Percentiles rank a stretch among this genome's conserved stretches.
Evolutionary conservation across 2,797 vertebrate species (phyloP).

Genomic region (Micromesistius poutassou): DNA sequence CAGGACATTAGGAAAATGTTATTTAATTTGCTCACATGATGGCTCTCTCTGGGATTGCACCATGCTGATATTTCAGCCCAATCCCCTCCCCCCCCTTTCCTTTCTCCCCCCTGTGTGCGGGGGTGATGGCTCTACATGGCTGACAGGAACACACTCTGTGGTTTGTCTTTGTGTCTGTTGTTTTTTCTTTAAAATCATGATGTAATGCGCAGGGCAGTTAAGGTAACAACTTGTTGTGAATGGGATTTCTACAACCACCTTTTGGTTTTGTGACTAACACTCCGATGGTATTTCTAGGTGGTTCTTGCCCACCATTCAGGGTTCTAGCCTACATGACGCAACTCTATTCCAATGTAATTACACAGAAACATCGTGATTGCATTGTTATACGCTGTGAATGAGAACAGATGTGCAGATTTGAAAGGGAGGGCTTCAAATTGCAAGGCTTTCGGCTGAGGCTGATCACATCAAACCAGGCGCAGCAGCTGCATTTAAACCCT

Average conservation of each 20-base stretch:
- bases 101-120: slow-evolving; percentile 27
- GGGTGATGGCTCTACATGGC: slow-evolving; percentile 48
- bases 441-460: slow-evolving; percentile 12
- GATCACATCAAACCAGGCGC: slow-evolving; percentile 21
- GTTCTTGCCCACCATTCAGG: slow-evolving; percentile 42
- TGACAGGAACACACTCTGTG: slow-evolving; percentile 38
- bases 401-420: slow-evolving; percentile 36
- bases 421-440: slow-evolving; percentile 11
- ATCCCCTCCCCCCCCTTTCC: background rate
- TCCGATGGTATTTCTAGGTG: slow-evolving; percentile 40
- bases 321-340: slow-evolving; percentile 41
- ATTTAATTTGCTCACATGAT: slow-evolving; percentile 81
- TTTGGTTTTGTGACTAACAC: slow-evolving; percentile 49
- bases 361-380: slow-evolving; percentile 35
- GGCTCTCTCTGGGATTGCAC: slow-evolving; percentile 75
- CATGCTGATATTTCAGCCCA: slow-evolving; percentile 46
- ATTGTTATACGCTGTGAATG: slow-evolving; percentile 39
- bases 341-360: slow-evolving; percentile 47
- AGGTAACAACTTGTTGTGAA: slow-evolving; percentile 76
- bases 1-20: slow-evolving; percentile 75
- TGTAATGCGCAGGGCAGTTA: slow-evolving; percentile 76
- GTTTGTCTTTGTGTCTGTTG: slow-evolving; percentile 26
- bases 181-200: slow-evolving; percentile 36
- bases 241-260: slow-evolving; percentile 48
- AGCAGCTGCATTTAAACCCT: slow-evolving; percentile 27